A percentile compares a stretch with the other conserved stretches of the same genome.
phyloP scores from a whole-genome alignment of 2,888 invertebrate species.

The Diaphora mendica region DNA sequence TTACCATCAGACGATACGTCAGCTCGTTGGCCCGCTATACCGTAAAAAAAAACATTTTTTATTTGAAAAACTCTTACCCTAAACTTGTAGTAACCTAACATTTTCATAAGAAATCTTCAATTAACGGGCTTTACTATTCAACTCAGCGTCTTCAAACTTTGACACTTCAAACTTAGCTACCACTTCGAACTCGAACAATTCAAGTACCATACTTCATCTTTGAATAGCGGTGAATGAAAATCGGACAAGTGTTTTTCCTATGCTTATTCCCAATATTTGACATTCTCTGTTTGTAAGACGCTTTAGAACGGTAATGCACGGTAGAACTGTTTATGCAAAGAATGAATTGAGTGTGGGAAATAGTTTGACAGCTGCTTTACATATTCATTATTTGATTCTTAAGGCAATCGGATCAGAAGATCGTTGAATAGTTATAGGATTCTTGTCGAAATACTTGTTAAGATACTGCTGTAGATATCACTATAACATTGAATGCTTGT shows the following conservation, averaged over 20 bases:
- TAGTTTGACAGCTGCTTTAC: neutral
- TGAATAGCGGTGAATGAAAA: slow-evolving; percentile 13
- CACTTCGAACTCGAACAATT: neutral
- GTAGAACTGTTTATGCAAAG: slow-evolving; percentile 14
- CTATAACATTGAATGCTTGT: neutral
- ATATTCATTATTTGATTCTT: neutral
- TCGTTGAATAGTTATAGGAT: neutral
- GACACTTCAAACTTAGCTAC: neutral
- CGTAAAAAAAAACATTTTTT: no score
- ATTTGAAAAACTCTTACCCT: neutral
- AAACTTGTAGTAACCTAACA: neutral
- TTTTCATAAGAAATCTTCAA: neutral
- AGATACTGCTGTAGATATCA: neutral
- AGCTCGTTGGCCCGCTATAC: no score
- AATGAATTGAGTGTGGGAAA: slow-evolving; percentile 10
- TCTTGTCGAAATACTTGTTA: neutral
- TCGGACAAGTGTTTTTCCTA: slow-evolving; percentile 5
- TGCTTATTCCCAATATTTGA: slow-evolving; percentile 6
- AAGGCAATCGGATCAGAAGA: neutral
- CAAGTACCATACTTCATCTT: slow-evolving; percentile 7
- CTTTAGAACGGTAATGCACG: slow-evolving; percentile 13
- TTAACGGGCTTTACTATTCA: neutral
- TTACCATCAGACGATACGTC: no score
- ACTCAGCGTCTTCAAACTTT: neutral
- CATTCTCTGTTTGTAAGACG: neutral